Conservation (phyloP, 2,113 vertebrate species). For the Euleptes europaea region DNA sequence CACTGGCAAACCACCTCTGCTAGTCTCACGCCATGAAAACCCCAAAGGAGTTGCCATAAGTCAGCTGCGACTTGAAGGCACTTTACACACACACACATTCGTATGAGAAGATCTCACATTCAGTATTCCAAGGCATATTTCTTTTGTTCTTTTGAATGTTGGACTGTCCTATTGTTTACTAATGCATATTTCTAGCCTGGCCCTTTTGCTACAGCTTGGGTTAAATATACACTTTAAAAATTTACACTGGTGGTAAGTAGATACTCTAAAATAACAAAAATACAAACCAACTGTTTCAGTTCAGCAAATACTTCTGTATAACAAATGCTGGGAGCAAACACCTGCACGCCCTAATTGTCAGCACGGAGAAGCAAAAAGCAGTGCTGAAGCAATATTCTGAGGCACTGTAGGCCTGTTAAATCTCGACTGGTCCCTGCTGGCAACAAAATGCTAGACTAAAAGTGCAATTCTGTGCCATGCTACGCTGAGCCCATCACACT, state of each 20-base stretch:
- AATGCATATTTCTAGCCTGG: not conserved
- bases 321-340: not conserved
- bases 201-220: not conserved
- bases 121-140: not conserved
- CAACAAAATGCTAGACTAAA: not conserved
- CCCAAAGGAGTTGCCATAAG: no score
- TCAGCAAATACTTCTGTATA: no score
- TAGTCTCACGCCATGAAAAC: no score
- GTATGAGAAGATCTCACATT: not conserved
- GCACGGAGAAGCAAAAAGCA: not conserved
- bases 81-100: no score
- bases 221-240: not conserved
- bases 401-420: not conserved
- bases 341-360: not conserved
- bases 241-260: not conserved
- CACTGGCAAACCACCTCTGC: no score
- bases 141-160: not conserved
- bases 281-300: not conserved
- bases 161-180: not conserved
- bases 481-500: no score
- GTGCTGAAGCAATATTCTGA: not conserved
- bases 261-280: not conserved
- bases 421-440: not conserved
- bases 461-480: no score
- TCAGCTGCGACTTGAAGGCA: no score